Percentiles rank a stretch among this genome's conserved stretches.
phyloP scores from a whole-genome alignment of 2,888 invertebrate genomes.

The Oeneis ivallda region DNA sequence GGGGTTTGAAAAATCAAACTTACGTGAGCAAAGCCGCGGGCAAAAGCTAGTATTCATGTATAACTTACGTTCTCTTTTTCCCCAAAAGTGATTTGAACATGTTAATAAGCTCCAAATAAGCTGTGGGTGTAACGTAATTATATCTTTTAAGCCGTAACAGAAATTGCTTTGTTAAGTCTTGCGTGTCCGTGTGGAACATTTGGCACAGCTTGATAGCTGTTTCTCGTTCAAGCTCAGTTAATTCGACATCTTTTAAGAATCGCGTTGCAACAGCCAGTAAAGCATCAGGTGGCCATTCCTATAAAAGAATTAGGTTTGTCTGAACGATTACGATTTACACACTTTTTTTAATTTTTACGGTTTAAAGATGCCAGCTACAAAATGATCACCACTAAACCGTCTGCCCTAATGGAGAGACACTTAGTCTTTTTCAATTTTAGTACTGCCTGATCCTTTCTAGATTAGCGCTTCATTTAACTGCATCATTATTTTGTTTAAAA shows the following conservation, averaged over 20 bases:
- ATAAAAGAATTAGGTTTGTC: conserved; percentile 1
- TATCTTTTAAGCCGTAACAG: conserved; percentile 83
- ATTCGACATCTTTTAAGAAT: conserved; percentile 90
- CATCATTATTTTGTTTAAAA: no score
- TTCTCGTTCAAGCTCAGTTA: conserved; percentile 86
- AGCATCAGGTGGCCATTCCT: conserved; percentile 97
- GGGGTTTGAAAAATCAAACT: no score
- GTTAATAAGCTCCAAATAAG: conserved; percentile 94
- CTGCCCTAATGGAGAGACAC: no score
- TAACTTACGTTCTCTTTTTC: conserved; percentile 87
- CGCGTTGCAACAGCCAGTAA: conserved; percentile 92
- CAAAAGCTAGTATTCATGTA: no score
- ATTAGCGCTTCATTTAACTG: no score
- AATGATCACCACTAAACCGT: not conserved
- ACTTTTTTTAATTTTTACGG: not conserved
- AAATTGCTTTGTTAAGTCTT: conserved; percentile 85
- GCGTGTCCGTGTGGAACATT: conserved; percentile 93
- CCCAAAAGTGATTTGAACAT: conserved; percentile 91
- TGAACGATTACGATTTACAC: not conserved
- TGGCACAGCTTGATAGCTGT: conserved; percentile 95
- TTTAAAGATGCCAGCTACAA: not conserved
- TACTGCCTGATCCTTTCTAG: no score
- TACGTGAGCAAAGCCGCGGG: no score
- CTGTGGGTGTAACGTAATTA: conserved; percentile 96
- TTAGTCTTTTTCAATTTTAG: no score